Percentiles rank a stretch among this genome's conserved stretches.
Conservation (phyloP, 1,140 invertebrate genomes). For the Brachystomella parvula region DNA sequence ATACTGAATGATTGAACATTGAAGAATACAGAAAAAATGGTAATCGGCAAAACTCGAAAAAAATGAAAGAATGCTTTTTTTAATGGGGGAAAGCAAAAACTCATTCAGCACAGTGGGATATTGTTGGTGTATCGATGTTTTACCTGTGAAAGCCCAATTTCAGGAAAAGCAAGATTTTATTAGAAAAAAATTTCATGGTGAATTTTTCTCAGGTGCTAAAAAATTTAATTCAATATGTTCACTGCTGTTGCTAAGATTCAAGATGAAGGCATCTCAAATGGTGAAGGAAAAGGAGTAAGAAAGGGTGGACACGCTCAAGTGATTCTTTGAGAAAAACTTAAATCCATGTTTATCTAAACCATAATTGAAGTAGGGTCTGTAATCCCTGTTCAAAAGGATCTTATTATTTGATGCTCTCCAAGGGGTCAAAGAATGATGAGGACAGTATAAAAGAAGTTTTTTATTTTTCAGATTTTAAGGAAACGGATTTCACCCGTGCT, state of each 20-base stretch:
- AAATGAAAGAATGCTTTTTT: too few species aligned
- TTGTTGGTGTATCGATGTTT: too few species aligned
- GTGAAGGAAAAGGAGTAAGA: not conserved
- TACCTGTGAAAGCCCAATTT: too few species aligned
- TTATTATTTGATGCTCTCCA: not conserved
- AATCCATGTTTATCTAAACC: constrained; percentile 27
- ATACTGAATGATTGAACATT: too few species aligned
- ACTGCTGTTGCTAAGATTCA: not conserved
- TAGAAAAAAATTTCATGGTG: too few species aligned
- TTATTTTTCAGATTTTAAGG: not conserved
- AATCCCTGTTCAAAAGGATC: not conserved
- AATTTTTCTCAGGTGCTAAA: too few species aligned
- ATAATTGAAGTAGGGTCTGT: constrained; percentile 20
- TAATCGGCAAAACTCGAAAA: too few species aligned
- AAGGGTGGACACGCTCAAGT: constrained; percentile 3
- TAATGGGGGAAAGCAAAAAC: too few species aligned
- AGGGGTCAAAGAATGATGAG: constrained; percentile 5
- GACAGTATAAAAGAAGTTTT: not conserved
- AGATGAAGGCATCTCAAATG: not conserved
- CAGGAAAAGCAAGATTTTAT: too few species aligned
- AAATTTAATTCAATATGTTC: too few species aligned
- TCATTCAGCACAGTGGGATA: too few species aligned
- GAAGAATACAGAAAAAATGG: too few species aligned
- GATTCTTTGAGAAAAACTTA: constrained; percentile 6
- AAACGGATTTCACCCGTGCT: not conserved